A percentile compares a stretch with the other conserved stretches of the same genome.
Evolutionary conservation across 2,888 invertebrate genomes (phyloP).

Genomic region (Dascillus cervinus): DNA sequence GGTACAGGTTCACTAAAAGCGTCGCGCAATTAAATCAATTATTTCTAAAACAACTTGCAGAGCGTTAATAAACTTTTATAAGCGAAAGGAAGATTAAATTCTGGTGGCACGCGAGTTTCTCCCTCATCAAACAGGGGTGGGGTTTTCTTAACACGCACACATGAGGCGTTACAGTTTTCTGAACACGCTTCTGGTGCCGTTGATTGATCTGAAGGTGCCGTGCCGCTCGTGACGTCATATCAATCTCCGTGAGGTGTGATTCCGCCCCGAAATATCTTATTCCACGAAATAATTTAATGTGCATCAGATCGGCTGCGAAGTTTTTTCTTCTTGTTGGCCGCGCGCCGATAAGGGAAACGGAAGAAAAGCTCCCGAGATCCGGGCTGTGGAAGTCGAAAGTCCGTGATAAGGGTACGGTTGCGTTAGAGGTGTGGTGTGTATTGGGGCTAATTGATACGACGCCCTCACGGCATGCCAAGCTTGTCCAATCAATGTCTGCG

Average conservation of each 20-base stretch:
- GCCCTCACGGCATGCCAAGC: slow-evolving; percentile 24
- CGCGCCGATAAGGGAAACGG: too few relatives aligned
- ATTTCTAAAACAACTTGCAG: slow-evolving; percentile 16
- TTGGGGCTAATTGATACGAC: slow-evolving; percentile 24
- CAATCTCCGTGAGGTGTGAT: slow-evolving; percentile 28
- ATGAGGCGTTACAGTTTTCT: slow-evolving; percentile 10
- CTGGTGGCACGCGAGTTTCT: slow-evolving; percentile 16
- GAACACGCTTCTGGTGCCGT: slow-evolving; percentile 20
- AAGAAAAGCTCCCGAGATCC: too few relatives aligned
- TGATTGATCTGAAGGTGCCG: slow-evolving; percentile 30
- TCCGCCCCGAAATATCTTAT: slow-evolving; percentile 26
- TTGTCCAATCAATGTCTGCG: slow-evolving; percentile 23
- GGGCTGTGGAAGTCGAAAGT: too few relatives aligned
- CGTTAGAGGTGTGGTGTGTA: slow-evolving; percentile 35
- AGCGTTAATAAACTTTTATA: slow-evolving; percentile 16
- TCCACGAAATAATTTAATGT: too few relatives aligned
- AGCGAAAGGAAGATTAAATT: slow-evolving; percentile 21
- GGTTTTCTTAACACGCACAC: slow-evolving; percentile 16
- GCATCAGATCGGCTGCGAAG: too few relatives aligned
- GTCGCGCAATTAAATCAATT: slow-evolving; percentile 21
- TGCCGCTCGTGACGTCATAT: slow-evolving; percentile 30
- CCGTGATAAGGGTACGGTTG: too few relatives aligned
- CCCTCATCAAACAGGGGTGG: slow-evolving; percentile 9
- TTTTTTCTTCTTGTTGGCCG: too few relatives aligned
- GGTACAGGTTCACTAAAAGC: slow-evolving; percentile 11